Percentiles rank a stretch among this genome's conserved stretches.
Evolutionary conservation across 2,888 invertebrate species (phyloP).

Genomic region (Caenorhabditis sulstoni): DNA sequence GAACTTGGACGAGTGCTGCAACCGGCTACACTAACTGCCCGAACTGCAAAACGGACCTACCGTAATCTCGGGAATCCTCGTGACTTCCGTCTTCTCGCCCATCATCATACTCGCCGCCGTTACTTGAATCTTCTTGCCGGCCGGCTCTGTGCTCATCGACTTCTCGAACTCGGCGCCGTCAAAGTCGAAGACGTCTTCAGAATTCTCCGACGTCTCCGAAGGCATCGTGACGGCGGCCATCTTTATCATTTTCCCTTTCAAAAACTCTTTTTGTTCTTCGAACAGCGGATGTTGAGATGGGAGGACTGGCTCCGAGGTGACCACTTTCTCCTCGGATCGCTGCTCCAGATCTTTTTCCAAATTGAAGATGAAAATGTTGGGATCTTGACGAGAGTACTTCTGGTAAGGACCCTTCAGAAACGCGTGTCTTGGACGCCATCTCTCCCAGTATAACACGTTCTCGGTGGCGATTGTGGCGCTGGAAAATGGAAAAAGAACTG

Average conservation of each 20-base stretch:
- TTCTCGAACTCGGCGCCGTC: constrained; percentile 16
- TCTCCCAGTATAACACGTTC: constrained; percentile 72
- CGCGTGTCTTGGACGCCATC: constrained; percentile 66
- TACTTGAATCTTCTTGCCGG: constrained; percentile 31
- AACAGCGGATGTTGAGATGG: constrained; percentile 56
- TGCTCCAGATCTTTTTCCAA: constrained; percentile 41
- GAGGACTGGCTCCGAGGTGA: constrained; percentile 39
- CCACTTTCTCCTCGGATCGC: constrained; percentile 26
- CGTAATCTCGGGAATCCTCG: constrained; percentile 26
- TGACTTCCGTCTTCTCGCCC: constrained; percentile 28
- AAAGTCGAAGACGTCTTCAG: constrained; percentile 50
- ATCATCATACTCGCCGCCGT: constrained; percentile 41
- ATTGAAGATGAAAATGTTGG: constrained; percentile 50
- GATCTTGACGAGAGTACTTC: constrained; percentile 24
- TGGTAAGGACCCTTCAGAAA: constrained; percentile 60
- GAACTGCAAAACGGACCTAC: background rate
- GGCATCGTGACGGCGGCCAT: background rate
- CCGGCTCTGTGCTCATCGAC: background rate
- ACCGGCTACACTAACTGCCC: background rate
- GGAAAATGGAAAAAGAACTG: constrained; percentile 55
- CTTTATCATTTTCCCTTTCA: constrained; percentile 41
- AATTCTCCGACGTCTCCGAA: constrained; percentile 45
- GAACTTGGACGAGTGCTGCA: constrained; percentile 54
- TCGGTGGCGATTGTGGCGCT: constrained; percentile 69
- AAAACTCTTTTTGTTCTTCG: constrained; percentile 54